Conservation (phyloP, 2,113 vertebrate genomes). For the Willisornis vidua region DNA sequence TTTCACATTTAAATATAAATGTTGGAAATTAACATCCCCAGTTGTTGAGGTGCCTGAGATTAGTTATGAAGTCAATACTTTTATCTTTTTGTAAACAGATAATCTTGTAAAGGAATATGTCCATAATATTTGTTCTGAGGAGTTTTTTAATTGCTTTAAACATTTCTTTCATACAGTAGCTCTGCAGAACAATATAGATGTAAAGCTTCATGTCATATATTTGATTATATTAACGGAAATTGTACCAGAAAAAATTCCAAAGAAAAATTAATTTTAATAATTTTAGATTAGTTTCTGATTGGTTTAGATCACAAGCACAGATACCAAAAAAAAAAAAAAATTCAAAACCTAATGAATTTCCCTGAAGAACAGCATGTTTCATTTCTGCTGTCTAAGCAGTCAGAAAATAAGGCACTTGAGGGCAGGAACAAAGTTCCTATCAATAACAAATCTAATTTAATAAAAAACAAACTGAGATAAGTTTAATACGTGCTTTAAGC, state of each 20-base stretch:
- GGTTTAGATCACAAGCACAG: conserved; percentile 3
- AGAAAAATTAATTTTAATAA: conserved; percentile 20
- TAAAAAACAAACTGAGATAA: conserved; percentile 7
- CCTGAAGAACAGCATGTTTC: not conserved
- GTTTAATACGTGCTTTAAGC: not conserved
- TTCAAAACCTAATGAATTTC: not conserved
- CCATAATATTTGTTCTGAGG: not conserved
- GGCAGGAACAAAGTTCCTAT: not conserved
- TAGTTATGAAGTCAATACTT: not conserved
- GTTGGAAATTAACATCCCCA: not conserved
- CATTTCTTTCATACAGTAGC: not conserved
- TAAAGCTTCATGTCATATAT: not conserved
- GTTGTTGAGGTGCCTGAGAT: not conserved
- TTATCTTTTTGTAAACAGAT: not conserved
- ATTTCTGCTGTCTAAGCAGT: conserved; percentile 4
- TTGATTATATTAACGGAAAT: conserved; percentile 45
- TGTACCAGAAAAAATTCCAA: not conserved
- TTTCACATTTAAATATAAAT: not conserved
- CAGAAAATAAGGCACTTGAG: conserved; percentile 30
- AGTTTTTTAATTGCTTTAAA: not conserved
- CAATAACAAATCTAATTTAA: conserved; percentile 33
- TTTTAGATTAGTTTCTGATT: conserved; percentile 17
- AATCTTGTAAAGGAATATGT: not conserved
- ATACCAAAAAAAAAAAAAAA: not conserved
- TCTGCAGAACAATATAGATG: not conserved